Conservation (phyloP, 2,113 vertebrate species). For the Brienomyrus brachyistius region DNA sequence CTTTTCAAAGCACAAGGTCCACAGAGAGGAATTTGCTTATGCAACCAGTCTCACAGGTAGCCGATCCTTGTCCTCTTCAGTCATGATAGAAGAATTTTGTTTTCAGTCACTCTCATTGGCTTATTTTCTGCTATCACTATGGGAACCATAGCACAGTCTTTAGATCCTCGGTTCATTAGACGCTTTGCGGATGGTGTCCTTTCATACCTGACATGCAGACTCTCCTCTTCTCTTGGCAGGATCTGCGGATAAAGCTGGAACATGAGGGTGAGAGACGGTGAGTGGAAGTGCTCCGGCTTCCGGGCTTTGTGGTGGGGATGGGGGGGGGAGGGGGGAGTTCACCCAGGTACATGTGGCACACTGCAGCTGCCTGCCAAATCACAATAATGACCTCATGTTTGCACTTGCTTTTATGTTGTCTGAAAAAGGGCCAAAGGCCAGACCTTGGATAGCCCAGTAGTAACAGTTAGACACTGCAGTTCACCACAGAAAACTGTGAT, state of each 20-base stretch:
- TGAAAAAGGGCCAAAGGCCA: neutral
- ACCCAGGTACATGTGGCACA: neutral
- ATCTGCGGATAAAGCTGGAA: conserved; percentile 87
- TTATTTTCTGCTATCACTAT: neutral
- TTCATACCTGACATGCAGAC: conserved; percentile 20
- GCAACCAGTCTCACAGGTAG: conserved; percentile 28
- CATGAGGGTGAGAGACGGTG: conserved; percentile 89
- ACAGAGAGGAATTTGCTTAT: conserved; percentile 12
- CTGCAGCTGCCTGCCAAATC: neutral
- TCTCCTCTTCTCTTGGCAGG: conserved; percentile 56
- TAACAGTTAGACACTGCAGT: neutral
- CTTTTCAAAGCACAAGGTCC: conserved; percentile 9
- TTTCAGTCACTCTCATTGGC: neutral
- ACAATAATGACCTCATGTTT: neutral
- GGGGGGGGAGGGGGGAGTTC: neutral
- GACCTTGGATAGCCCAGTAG: neutral
- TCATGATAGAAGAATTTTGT: conserved; percentile 13
- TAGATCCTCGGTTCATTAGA: neutral
- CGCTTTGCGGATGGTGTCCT: neutral
- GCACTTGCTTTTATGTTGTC: neutral
- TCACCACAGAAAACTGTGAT: neutral
- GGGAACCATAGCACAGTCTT: neutral
- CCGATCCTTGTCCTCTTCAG: conserved; percentile 36
- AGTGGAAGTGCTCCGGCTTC: conserved; percentile 51
- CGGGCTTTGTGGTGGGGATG: conserved; percentile 17